Evolutionary conservation across 2,888 invertebrate genomes (phyloP), one percentile per base, ranked within the genome.

Genomic region (Nemapogon koenigi): DNA sequence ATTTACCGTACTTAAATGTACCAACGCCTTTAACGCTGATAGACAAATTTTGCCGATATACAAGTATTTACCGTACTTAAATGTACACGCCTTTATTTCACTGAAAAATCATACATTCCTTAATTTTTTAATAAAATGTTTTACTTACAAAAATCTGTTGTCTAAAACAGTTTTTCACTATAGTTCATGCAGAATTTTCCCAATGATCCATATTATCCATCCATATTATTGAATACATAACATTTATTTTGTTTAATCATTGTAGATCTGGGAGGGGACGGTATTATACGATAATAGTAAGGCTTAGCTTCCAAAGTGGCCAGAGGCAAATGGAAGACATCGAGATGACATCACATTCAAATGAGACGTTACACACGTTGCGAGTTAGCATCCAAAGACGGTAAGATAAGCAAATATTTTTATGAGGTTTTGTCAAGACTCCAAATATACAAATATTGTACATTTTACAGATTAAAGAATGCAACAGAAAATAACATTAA

Each of bases 291-390:
- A 81, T 97, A 44, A 86, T 91, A 51, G 89, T 97, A 55, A 83
- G 96, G 53, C 76, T 73, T 53, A 76, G 72, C 55, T 88, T 97
- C 78, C 90, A 92, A 65, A 87, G 90, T 69, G 90, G 91, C 46
- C 90, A 90, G 58, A 87, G 93, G 55, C 89, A 91, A 50, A 85
- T 91, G 36, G 97, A 97, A 46, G 97, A 97, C 57, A 82, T 95
- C 50, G 97, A 97, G 62, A 76, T 97, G 42, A 89, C 87, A 60
- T 94, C 96, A 30, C 97, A 97, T 71, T 91, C 90, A 42, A 97
- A 97, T 65, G 96, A 97, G 62, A 96, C 96, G 2, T 80, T 97
- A 49, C 90, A 91, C 38, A 88, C 92, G 22, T 82, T 97, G 43
- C 84, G 95, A 47, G 81, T 92, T 41, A 87, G 87, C 51, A 85